Base-by-base conservation (phyloP, 2,888 invertebrate species). In the Polydrusus tereticollis region DNA sequence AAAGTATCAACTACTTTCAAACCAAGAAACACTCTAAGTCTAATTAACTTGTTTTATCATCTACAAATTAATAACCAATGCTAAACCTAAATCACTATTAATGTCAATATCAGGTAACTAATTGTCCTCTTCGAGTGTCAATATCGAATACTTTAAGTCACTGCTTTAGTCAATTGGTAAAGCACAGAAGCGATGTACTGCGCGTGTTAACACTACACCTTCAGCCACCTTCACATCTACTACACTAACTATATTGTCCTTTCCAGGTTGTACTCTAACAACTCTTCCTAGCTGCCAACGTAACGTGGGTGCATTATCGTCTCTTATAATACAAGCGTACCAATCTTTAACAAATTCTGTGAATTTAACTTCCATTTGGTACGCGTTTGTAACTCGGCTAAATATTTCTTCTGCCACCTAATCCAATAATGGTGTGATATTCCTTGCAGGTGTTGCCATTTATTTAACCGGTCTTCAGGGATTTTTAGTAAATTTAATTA, bases 261-360 rank as follows among this genome's bases (percentile, higher is more conserved):
- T 63, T n/a, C 75, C 76, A n/a, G 77, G 72, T 67, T 72, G 69
- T n/a, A 71, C 5, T n/a, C 18, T n/a, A 18, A 59, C 38, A 8
- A 77, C 60, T 50, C 76, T 20, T 8, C 72, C 75, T 7, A 74
- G 43, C 14, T 64, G 62, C 77, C 75, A 78, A 38, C 26, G 7
- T 14, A 72, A 16, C 8, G 74, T 69, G 0, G 76, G 73, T 4
- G 41, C 36, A 50, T 74, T 75, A 5, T 78, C 76, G 14, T 76
- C 8, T 59, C 52, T 18, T 12, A 36, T n/a, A 1, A 36, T 8
- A 36, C 36, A 3, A 36, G 12, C 36, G 36, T n/a, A 36, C 36
- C 36, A n/a, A 36, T n/a, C n/a, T 12, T 36, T 36, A 36, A 36
- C 12, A 36, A 3, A 1, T n/a, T 36, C n/a, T n/a, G 3, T 3